Evolutionary conservation across 2,888 invertebrate genomes (phyloP).

Genomic region (Pedicia rivosa): DNA sequence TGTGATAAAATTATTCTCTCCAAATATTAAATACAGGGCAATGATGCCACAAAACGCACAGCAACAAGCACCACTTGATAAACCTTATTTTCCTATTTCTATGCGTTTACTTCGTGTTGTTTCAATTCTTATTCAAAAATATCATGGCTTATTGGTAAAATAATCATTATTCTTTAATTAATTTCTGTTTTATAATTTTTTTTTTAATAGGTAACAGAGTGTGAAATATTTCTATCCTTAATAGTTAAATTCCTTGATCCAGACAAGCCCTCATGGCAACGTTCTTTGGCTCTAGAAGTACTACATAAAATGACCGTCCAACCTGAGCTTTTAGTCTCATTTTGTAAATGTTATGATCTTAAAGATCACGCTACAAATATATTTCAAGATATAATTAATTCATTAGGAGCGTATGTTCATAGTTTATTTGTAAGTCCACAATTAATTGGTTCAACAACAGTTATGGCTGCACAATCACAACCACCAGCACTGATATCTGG

Average conservation of each 20-base stretch:
- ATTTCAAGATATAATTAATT: constrained; percentile 88
- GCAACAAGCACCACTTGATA: constrained; percentile 55
- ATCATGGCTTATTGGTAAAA: constrained; percentile 73
- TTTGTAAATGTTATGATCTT: constrained; percentile 92
- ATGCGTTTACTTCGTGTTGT: constrained; percentile 88
- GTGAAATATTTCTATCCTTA: constrained; percentile 93
- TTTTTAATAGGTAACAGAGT: constrained; percentile 70
- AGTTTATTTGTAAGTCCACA: constrained; percentile 69
- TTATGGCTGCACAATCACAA: constrained; percentile 8
- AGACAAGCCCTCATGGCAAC: constrained; percentile 93
- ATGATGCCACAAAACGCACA: constrained; percentile 38
- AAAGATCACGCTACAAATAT: constrained; percentile 86
- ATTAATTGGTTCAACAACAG: constrained; percentile 30
- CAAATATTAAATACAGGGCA: constrained; percentile 88
- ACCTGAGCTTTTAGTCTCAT: constrained; percentile 67
- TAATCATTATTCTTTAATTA: constrained; percentile 7
- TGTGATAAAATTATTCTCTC: constrained; percentile 96
- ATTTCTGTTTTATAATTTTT: constrained; percentile 10
- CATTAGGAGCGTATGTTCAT: constrained; percentile 86
- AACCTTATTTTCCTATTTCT: constrained; percentile 93
- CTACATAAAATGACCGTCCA: constrained; percentile 87
- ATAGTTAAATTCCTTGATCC: constrained; percentile 95
- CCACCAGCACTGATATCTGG: constrained; percentile 10
- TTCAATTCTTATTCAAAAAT: constrained; percentile 82
- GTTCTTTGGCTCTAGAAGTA: constrained; percentile 88